Conservation (phyloP, 2,113 vertebrate species). For the Megaptera novaeangliae region DNA sequence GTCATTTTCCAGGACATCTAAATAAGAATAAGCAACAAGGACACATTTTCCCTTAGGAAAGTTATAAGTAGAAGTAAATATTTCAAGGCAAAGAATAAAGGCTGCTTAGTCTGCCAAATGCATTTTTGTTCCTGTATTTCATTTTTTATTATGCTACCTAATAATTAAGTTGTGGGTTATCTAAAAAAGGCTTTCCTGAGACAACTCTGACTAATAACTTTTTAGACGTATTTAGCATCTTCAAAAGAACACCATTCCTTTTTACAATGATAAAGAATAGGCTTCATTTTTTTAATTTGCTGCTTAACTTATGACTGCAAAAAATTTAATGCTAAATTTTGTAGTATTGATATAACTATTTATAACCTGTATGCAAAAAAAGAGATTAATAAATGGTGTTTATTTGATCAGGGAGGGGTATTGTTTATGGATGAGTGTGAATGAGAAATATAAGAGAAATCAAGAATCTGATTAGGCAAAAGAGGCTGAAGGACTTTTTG, state of each 20-base stretch:
- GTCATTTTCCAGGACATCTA: conserved; percentile 57
- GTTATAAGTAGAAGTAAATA: conserved; percentile 59
- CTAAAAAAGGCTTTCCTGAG: conserved; percentile 35
- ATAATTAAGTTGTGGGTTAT: conserved; percentile 29
- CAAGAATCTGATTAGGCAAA: background rate
- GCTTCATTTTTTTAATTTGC: conserved; percentile 24
- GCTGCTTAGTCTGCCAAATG: conserved; percentile 62
- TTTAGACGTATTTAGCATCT: conserved; percentile 18
- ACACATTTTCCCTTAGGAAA: conserved; percentile 61
- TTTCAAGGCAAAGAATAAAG: conserved; percentile 59
- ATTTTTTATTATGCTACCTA: conserved; percentile 44
- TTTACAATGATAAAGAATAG: background rate
- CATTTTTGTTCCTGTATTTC: conserved; percentile 47
- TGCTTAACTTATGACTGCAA: background rate
- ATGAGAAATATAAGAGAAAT: background rate
- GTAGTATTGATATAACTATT: background rate
- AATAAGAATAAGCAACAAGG: conserved; percentile 68
- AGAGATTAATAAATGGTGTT: background rate
- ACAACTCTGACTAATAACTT: conserved; percentile 51
- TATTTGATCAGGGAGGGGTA: background rate
- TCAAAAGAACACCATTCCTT: conserved; percentile 20
- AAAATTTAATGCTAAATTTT: background rate
- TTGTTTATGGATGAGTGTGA: background rate
- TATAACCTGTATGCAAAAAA: background rate
- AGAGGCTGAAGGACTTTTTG: background rate